Base-by-base conservation (phyloP, 1,140 invertebrate genomes). In the Pogonus chalceus region DNA sequence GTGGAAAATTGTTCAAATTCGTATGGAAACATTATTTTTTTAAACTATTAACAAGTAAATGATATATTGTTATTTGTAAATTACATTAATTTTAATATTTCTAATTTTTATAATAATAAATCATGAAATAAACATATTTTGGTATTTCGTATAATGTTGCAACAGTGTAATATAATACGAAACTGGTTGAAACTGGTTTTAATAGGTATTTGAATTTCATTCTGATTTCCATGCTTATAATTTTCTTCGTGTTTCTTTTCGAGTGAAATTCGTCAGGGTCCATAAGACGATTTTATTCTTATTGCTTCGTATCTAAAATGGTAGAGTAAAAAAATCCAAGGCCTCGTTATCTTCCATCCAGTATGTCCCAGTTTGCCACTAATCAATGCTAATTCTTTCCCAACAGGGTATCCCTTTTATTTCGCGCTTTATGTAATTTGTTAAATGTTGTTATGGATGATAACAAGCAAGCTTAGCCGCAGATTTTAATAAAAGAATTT, bases 141-240 rank as follows among this genome's bases (percentile, higher is more conserved):
- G n/a, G n/a, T n/a, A n/a, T n/a, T n/a, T n/a, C n/a, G n/a, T n/a
- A n/a, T n/a, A n/a, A n/a, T n/a, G n/a, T n/a, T n/a, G n/a, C n/a
- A n/a, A n/a, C n/a, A n/a, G n/a, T n/a, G n/a, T n/a, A n/a, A n/a
- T n/a, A n/a, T n/a, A n/a, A 43, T 43, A 43, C 18, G 9, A 43
- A 10, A 43, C 37, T 43, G 3, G 26, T 9, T 16, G 47, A 35
- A 35, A 20, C 53, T 50, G 56, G 51, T 58, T 56, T 58, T 59
- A 59, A 59, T 59, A 56, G 55, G 52, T 56, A 59, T 59, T 59
- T 59, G 57, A 59, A 55, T 59, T 59, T 59, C 57, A 54, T 59
- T 56, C 56, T 57, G 49, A 52, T 55, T 39, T 53, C 51, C 54
- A 39, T 56, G 55, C 57, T 56, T 53, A 56, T 59, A 59, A 59